A percentile compares a stretch with the other conserved stretches of the same genome.
Conservation (phyloP, 1,140 invertebrate genomes). For the Drosophila nigromelanica region DNA sequence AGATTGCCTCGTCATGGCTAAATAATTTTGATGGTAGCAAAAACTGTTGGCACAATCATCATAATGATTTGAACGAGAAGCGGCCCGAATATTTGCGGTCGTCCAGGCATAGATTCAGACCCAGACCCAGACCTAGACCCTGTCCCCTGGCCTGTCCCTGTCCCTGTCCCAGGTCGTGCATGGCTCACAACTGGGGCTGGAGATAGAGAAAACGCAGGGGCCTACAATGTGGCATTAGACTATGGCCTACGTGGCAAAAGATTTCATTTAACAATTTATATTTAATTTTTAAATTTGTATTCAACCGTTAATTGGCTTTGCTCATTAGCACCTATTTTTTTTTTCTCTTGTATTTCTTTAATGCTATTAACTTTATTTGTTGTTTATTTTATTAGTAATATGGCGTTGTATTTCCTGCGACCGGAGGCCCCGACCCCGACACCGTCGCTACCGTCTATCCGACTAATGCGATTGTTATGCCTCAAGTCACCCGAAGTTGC, state of each 20-base stretch:
- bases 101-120: not conserved
- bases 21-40: constrained; percentile 44
- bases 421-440: constrained; percentile 29
- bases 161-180: constrained; percentile 3
- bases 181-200: not conserved
- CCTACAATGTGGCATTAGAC: constrained; percentile 1
- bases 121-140: not conserved
- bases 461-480: constrained; percentile 78
- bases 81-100: constrained; percentile 50
- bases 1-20: constrained; percentile 43
- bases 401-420: constrained; percentile 72
- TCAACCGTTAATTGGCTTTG: constrained; percentile 77
- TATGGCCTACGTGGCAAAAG: constrained; percentile 39
- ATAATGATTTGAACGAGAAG: constrained; percentile 49
- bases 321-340: constrained; percentile 68
- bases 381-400: constrained; percentile 80
- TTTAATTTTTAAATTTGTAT: constrained; percentile 80
- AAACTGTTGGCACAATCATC: constrained; percentile 22
- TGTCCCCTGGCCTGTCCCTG: not conserved
- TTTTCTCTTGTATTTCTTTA: constrained; percentile 42
- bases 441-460: not conserved
- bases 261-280: constrained; percentile 40
- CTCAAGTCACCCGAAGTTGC: constrained; percentile 44
- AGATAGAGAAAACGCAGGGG: constrained; percentile 21
- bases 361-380: constrained; percentile 81